phyloP scores from a whole-genome alignment of 2,113 vertebrate genomes.

The Erythrolamprus reginae region DNA sequence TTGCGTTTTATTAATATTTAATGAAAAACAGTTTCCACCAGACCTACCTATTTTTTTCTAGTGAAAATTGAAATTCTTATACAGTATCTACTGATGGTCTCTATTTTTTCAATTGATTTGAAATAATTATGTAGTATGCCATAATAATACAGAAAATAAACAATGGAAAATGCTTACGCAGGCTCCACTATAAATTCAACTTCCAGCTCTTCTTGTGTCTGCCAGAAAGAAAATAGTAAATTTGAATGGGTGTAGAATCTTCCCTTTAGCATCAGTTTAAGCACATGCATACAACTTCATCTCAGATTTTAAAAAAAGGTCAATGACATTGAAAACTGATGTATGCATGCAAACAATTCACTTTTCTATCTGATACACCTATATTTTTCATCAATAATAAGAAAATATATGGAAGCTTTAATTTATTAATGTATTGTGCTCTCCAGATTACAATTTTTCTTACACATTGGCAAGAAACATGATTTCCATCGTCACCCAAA shows the following conservation, averaged over 20 bases:
- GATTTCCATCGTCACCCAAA: not conserved
- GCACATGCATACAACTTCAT: not conserved
- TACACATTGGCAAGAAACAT: not conserved
- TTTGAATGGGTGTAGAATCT: not conserved
- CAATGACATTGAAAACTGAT: not conserved
- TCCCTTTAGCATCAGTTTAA: not conserved
- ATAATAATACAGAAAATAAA: not conserved
- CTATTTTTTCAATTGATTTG: not conserved
- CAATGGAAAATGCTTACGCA: slow-evolving; percentile 65
- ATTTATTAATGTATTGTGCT: not conserved
- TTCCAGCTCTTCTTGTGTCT: slow-evolving; percentile 69
- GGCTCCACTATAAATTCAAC: slow-evolving; percentile 75
- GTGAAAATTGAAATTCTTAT: not conserved
- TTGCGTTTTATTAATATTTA: not conserved
- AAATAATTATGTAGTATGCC: not conserved
- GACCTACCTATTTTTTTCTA: not conserved
- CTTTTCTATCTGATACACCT: not conserved
- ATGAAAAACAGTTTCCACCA: not conserved
- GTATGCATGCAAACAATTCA: not conserved
- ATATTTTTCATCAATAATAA: not conserved
- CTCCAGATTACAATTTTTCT: not conserved
- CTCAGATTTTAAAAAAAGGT: not conserved
- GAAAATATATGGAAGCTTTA: not conserved
- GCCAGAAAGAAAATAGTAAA: slow-evolving; percentile 27
- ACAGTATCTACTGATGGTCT: not conserved